phyloP scores from a whole-genome alignment of 2,113 vertebrate species.

The Alexandromys fortis region DNA sequence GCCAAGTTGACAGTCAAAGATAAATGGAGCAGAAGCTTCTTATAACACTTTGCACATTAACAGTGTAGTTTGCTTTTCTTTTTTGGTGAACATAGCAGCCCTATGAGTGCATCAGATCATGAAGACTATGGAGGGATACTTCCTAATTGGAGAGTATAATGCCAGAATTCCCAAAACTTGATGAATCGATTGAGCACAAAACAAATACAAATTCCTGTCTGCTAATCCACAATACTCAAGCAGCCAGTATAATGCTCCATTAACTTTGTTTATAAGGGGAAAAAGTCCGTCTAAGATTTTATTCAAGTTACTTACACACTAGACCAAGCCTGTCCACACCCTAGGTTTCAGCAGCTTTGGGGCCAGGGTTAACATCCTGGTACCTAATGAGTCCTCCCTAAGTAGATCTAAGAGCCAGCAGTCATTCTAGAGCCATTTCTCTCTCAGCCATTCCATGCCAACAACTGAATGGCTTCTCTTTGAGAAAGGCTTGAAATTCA shows the following conservation, averaged over 20 bases:
- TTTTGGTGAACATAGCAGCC: background rate
- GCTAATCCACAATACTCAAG: background rate
- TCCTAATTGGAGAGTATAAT: background rate
- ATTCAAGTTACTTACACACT: background rate
- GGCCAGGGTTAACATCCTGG: background rate
- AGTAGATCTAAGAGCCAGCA: background rate
- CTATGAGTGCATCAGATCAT: background rate
- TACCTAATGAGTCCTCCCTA: background rate
- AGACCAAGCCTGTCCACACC: background rate
- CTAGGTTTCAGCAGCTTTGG: background rate
- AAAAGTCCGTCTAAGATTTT: background rate
- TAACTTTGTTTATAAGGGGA: background rate
- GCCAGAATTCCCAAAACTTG: background rate
- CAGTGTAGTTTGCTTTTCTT: background rate
- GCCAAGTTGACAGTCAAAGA: background rate
- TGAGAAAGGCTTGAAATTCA: background rate
- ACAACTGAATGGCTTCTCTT: background rate
- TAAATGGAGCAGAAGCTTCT: background rate
- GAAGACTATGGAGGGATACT: background rate
- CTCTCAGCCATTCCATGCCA: background rate
- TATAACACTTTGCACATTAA: background rate
- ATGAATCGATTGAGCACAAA: background rate
- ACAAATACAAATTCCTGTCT: background rate
- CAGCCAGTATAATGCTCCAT: background rate
- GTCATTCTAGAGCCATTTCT: background rate